phyloP scores from a whole-genome alignment of 64 coral and sea anemone genomes.

The Trachythela sp. region DNA sequence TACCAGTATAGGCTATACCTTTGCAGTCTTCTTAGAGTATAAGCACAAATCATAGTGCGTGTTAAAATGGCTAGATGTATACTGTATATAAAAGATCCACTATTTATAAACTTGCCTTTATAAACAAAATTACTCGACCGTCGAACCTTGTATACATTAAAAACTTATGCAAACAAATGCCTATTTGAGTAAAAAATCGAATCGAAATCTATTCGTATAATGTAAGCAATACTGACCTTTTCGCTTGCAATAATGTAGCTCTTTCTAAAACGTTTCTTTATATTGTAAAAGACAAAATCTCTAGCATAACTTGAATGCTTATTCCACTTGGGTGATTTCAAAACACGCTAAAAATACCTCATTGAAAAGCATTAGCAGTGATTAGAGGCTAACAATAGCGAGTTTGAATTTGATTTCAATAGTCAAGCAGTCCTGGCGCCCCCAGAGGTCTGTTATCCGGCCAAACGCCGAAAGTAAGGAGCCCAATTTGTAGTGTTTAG shows the following conservation, averaged over 20 bases:
- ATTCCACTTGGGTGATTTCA: neutral
- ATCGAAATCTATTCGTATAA: neutral
- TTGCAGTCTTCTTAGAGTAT: neutral
- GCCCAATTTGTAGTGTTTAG: neutral
- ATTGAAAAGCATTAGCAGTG: neutral
- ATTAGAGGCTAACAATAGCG: neutral
- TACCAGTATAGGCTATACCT: neutral
- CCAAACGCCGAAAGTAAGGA: neutral
- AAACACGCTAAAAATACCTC: neutral
- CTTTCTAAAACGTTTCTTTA: neutral
- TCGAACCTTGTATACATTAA: neutral
- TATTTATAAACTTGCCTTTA: neutral
- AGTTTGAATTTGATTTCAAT: neutral
- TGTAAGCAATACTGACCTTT: neutral
- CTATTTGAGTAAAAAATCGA: neutral
- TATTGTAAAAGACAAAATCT: neutral
- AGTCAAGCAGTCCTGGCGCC: too few relatives aligned
- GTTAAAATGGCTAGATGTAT: neutral
- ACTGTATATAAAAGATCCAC: neutral
- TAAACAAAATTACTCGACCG: neutral
- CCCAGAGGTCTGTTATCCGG: neutral
- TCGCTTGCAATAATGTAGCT: neutral
- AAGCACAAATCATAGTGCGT: neutral
- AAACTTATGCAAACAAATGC: neutral
- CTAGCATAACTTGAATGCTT: neutral